phyloP scores from a whole-genome alignment of 2,797 vertebrate species.

The Nyctalus aviator region DNA sequence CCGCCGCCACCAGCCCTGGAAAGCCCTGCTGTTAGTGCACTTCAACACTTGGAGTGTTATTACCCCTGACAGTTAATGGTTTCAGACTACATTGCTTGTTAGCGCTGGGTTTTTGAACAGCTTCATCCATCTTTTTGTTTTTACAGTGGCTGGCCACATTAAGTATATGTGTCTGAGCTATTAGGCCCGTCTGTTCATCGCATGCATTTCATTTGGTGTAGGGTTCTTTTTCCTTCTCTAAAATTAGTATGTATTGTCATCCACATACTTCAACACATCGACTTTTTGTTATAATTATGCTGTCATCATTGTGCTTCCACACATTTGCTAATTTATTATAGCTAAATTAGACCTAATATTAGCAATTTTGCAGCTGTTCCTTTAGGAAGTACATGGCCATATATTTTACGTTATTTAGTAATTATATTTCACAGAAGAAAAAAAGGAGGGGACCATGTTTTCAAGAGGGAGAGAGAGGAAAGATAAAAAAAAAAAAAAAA shows the following conservation, averaged over 20 bases:
- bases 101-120: slow-evolving; percentile 89
- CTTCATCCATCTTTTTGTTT: slow-evolving; percentile 92
- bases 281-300: slow-evolving; percentile 92
- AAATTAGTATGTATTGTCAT: slow-evolving; percentile 92
- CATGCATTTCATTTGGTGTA: slow-evolving; percentile 87
- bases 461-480: slow-evolving; percentile 75
- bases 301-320: slow-evolving; percentile 90
- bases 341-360: slow-evolving; percentile 92
- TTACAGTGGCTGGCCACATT: slow-evolving; percentile 90
- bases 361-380: slow-evolving; percentile 92
- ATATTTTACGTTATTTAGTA: slow-evolving; percentile 88
- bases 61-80: slow-evolving; percentile 91
- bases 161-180: slow-evolving; percentile 90
- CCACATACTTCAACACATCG: slow-evolving; percentile 89
- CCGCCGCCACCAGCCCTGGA: slow-evolving; percentile 84
- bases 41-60: slow-evolving; percentile 90
- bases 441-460: slow-evolving; percentile 57
- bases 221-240: slow-evolving; percentile 83
- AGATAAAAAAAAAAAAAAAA: not conserved
- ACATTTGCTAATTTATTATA: slow-evolving; percentile 92
- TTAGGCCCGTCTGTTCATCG: slow-evolving; percentile 89
- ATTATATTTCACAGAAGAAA: slow-evolving; percentile 87
- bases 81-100: slow-evolving; percentile 90
- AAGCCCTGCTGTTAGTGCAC: slow-evolving; percentile 87
- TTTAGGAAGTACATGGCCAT: slow-evolving; percentile 85